Percentiles rank a stretch among this genome's conserved stretches.
These are phyloP conservation scores for Brachypodius melanocephalos DNA, from an alignment of 2,113 vertebrate species.

Conservation along the genomic window DNA sequence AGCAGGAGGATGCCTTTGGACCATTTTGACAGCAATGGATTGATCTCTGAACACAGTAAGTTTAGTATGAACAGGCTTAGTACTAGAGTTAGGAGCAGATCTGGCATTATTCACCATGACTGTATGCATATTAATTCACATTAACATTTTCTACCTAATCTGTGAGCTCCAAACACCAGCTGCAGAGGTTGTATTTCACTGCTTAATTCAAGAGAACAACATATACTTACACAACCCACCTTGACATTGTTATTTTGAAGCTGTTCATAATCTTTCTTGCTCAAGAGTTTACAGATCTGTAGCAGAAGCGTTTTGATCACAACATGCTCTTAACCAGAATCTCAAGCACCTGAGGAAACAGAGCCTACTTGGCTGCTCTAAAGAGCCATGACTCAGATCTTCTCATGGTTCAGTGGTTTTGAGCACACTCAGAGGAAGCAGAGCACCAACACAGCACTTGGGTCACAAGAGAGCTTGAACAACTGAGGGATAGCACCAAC, in stretches of 20 bases:
- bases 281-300: not conserved
- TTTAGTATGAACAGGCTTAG: not conserved
- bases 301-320: not conserved
- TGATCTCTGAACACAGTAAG: not conserved
- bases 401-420: not conserved
- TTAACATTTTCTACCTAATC: not conserved
- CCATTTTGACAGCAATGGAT: not conserved
- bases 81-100: not conserved
- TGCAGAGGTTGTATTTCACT: not conserved
- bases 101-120: not conserved
- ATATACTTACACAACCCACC: not conserved
- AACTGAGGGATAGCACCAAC: not conserved
- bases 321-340: not conserved
- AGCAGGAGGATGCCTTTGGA: not conserved
- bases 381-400: not conserved
- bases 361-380: not conserved
- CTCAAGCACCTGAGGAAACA: not conserved
- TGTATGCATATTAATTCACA: not conserved
- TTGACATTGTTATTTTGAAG: not conserved
- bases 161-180: not conserved
- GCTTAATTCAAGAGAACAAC: not conserved
- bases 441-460: not conserved
- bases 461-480: not conserved
- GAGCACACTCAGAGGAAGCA: not conserved
- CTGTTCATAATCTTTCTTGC: not conserved